phyloP scores from a whole-genome alignment of 2,113 vertebrate species.

The Eira barbara region DNA sequence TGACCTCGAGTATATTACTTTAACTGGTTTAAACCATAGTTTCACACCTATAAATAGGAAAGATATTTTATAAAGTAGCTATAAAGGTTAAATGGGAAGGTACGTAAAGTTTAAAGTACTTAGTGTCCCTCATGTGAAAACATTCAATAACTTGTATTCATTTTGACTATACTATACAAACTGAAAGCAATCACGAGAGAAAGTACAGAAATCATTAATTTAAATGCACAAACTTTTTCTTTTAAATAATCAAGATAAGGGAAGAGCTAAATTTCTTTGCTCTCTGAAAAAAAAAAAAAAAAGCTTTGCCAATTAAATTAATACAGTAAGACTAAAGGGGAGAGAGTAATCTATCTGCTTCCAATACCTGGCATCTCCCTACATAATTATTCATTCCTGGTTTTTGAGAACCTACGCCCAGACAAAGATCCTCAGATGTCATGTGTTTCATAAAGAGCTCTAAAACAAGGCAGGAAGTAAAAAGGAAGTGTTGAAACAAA shows the following conservation, averaged over 20 bases:
- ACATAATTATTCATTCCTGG: neutral
- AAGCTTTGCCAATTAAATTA: neutral
- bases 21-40: neutral
- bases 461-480: neutral
- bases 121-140: neutral
- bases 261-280: neutral
- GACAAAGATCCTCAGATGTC: neutral
- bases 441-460: neutral
- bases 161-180: neutral
- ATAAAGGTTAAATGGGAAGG: neutral
- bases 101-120: neutral
- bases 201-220: neutral
- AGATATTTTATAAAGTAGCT: neutral
- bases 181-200: neutral
- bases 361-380: neutral
- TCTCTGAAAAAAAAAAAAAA: neutral
- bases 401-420: neutral
- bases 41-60: neutral
- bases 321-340: neutral
- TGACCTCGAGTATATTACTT: neutral
- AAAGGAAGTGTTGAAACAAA: neutral
- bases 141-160: neutral
- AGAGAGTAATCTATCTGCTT: neutral
- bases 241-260: neutral
- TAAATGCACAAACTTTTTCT: neutral